phyloP scores from a whole-genome alignment of 2,888 invertebrate genomes.

The Drosophila atripex region DNA sequence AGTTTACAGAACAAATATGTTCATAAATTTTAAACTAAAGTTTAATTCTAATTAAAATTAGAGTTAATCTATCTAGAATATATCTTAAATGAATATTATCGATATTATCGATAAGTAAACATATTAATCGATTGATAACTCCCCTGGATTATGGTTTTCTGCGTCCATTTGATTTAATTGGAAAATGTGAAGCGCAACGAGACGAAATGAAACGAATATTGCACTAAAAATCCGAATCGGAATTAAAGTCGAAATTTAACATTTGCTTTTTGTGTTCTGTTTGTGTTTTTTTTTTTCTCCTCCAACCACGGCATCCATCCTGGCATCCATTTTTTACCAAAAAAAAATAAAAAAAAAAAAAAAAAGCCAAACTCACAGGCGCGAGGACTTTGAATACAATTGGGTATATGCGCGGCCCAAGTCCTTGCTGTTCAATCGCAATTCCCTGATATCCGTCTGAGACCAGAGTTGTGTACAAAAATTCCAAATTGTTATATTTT shows the following conservation, averaged over 20 bases:
- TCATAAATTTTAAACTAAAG: no score
- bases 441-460: slow-evolving; percentile 77
- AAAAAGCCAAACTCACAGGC: slow-evolving; percentile 62
- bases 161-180: slow-evolving; percentile 6
- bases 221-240: slow-evolving; percentile 73
- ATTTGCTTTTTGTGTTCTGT: slow-evolving; percentile 23
- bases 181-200: slow-evolving; percentile 8
- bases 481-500: slow-evolving; percentile 10
- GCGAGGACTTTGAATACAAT: slow-evolving; percentile 79
- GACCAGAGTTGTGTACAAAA: slow-evolving; percentile 2
- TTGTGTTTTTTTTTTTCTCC: slow-evolving; percentile 26
- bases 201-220: slow-evolving; percentile 71
- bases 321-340: slow-evolving; percentile 6
- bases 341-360: not conserved
- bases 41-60: no score
- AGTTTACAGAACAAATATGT: no score
- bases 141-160: slow-evolving; percentile 3
- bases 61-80: not conserved
- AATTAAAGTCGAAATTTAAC: slow-evolving; percentile 21
- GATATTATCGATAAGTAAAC: not conserved
- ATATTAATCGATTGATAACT: not conserved
- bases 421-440: slow-evolving; percentile 80
- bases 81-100: not conserved
- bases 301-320: slow-evolving; percentile 17
- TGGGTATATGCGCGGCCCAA: slow-evolving; percentile 83